Conservation (phyloP, 1,140 invertebrate genomes). For the Panagrolaimus sp. region DNA sequence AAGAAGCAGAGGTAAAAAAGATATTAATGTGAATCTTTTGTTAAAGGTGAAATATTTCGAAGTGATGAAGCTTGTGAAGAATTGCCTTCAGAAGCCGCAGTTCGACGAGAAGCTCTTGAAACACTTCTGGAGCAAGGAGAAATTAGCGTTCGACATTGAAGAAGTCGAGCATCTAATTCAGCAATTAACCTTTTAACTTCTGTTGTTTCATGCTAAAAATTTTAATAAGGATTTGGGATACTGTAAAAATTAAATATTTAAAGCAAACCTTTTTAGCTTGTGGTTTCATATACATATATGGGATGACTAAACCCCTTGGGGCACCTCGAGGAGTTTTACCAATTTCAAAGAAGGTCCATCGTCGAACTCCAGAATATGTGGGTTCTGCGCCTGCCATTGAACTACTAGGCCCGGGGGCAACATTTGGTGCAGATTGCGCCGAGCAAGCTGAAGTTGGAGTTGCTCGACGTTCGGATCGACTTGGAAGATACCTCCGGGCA, state of each 20-base stretch:
- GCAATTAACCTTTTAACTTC: conserved; percentile 48
- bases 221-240: not conserved
- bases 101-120: conserved; percentile 25
- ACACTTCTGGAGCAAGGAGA: conserved; percentile 38
- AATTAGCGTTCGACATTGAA: conserved; percentile 46
- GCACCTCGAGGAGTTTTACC: conserved; percentile 50
- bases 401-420: not conserved
- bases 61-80: conserved; percentile 12
- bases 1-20: not conserved
- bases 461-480: conserved; percentile 11
- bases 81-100: not conserved
- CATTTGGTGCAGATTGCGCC: conserved; percentile 8
- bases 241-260: not conserved
- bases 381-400: conserved; percentile 7
- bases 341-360: conserved; percentile 53
- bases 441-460: conserved; percentile 7
- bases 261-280: conserved; percentile 2
- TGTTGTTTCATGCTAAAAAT: conserved; percentile 49
- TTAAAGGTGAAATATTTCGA: conserved; percentile 15
- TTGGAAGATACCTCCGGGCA: conserved; percentile 34
- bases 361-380: conserved; percentile 28
- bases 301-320: conserved; percentile 46
- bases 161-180: conserved; percentile 47
- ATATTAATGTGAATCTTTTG: conserved; percentile 18
- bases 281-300: conserved; percentile 42